These are phyloP conservation scores for Macropis europaea DNA, from an alignment of 2,888 invertebrate species.

Conservation along the genomic window DNA sequence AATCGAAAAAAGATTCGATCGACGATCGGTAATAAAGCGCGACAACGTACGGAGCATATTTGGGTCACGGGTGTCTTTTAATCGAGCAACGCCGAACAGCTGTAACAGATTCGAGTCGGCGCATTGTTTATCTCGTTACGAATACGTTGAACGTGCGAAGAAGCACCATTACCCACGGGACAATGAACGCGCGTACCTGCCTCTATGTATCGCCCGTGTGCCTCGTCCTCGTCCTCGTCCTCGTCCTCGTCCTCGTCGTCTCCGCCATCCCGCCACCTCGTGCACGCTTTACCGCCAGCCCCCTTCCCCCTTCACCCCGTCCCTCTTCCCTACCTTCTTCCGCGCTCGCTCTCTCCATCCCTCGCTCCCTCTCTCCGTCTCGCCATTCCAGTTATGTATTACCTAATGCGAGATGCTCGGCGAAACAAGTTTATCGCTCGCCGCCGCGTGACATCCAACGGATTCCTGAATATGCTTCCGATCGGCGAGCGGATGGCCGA, in stretches of 20 bases:
- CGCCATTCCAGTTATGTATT: slow-evolving; percentile 54
- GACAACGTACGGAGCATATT: too few species aligned
- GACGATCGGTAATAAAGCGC: too few species aligned
- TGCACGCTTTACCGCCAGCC: neutral
- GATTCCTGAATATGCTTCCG: slow-evolving; percentile 48
- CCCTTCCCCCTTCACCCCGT: neutral
- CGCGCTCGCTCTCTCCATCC: slow-evolving; percentile 5
- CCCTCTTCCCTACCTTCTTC: neutral
- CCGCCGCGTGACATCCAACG: slow-evolving; percentile 50
- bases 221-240: slow-evolving; percentile 12
- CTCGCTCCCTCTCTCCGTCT: slow-evolving; percentile 13
- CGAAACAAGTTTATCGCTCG: slow-evolving; percentile 54
- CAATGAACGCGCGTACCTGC: slow-evolving; percentile 54
- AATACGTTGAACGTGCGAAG: slow-evolving; percentile 56
- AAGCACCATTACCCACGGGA: slow-evolving; percentile 53
- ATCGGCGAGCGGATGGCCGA: slow-evolving; percentile 14
- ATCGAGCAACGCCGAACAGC: slow-evolving; percentile 46
- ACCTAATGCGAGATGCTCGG: slow-evolving; percentile 52
- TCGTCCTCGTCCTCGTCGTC: neutral
- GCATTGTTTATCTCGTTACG: slow-evolving; percentile 60
- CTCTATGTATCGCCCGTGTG: slow-evolving; percentile 20
- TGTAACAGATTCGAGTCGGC: slow-evolving; percentile 39
- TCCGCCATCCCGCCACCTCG: neutral
- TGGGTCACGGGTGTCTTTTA: slow-evolving; percentile 32
- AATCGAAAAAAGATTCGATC: too few species aligned